These are phyloP conservation scores for Siderastrea radians DNA, from an alignment of 92 coral and sea anemone species.

Conservation along the genomic window DNA sequence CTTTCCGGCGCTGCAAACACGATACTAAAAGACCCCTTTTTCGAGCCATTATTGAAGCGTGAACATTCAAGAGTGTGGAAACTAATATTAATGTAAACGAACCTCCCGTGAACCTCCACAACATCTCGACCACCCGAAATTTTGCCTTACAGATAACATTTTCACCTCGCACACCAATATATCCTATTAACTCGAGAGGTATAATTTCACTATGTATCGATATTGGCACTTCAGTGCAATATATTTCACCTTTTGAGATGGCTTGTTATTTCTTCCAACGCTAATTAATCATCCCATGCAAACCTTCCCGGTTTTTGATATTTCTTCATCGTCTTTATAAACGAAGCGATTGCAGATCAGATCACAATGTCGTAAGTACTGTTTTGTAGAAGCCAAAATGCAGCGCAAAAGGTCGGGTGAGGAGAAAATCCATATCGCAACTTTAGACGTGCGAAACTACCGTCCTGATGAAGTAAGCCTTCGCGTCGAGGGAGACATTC, in stretches of 20 bases:
- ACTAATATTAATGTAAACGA: no score
- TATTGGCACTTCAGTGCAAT: not conserved
- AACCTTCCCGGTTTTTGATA: constrained; percentile 3
- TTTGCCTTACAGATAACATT: not conserved
- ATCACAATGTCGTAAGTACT: not conserved
- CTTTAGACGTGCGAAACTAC: constrained; percentile 89
- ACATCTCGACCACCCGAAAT: not conserved
- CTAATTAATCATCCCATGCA: constrained; percentile 25
- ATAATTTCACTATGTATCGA: not conserved
- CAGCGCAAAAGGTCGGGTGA: constrained; percentile 44
- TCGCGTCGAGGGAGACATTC: constrained; percentile 87
- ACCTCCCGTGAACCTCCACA: not conserved
- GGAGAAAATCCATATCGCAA: constrained; percentile 77
- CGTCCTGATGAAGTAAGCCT: constrained; percentile 94
- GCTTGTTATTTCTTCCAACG: not conserved
- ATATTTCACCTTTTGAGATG: not conserved
- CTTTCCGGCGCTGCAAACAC: no score
- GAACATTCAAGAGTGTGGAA: no score
- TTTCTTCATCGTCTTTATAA: not conserved
- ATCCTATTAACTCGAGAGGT: not conserved
- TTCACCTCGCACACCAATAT: not conserved
- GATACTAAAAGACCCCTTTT: no score
- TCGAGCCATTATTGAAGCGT: no score
- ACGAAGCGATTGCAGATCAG: not conserved
- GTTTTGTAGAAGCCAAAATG: constrained; percentile 11